Conservation (phyloP, 2,888 invertebrate species). For the Frankliniella intonsa region DNA sequence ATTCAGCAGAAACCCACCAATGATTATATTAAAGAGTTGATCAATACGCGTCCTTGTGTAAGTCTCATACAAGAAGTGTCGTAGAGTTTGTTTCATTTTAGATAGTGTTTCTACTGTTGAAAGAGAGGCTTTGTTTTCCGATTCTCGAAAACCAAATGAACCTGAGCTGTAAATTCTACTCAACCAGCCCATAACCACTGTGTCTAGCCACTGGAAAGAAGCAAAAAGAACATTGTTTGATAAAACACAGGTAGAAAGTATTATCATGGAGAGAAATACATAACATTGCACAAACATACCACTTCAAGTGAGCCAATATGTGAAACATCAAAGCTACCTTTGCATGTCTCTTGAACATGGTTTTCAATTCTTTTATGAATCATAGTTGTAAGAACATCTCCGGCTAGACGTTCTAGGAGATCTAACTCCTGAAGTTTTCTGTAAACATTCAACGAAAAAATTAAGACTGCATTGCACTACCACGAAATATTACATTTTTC, state of each 20-base stretch:
- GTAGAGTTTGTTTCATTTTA: slow-evolving; percentile 69
- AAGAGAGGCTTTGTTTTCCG: slow-evolving; percentile 9
- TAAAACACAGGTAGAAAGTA: slow-evolving; percentile 1
- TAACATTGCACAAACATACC: slow-evolving; percentile 47
- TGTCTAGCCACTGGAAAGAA: slow-evolving; percentile 71
- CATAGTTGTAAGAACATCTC: slow-evolving; percentile 75
- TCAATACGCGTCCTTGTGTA: slow-evolving; percentile 85
- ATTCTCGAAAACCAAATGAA: slow-evolving; percentile 46
- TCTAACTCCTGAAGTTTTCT: slow-evolving; percentile 67
- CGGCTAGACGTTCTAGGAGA: slow-evolving; percentile 75
- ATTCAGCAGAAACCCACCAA: slow-evolving; percentile 52
- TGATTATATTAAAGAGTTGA: slow-evolving; percentile 92
- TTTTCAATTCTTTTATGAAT: slow-evolving; percentile 78
- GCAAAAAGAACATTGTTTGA: slow-evolving; percentile 29
- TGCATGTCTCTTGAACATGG: slow-evolving; percentile 79
- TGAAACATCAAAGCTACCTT: slow-evolving; percentile 79
- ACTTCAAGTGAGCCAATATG: slow-evolving; percentile 71
- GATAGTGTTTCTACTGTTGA: slow-evolving; percentile 51
- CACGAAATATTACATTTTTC: neutral
- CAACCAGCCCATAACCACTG: slow-evolving; percentile 81
- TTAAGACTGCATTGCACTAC: too few relatives aligned
- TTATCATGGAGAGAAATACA: slow-evolving; percentile 11
- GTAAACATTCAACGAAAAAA: neutral
- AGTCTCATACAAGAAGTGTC: slow-evolving; percentile 79
- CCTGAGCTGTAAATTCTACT: slow-evolving; percentile 72